Percentiles rank a stretch among this genome's conserved stretches.
These are phyloP conservation scores for Lasius platythorax DNA, from an alignment of 2,888 invertebrate genomes.

Conservation along the genomic window DNA sequence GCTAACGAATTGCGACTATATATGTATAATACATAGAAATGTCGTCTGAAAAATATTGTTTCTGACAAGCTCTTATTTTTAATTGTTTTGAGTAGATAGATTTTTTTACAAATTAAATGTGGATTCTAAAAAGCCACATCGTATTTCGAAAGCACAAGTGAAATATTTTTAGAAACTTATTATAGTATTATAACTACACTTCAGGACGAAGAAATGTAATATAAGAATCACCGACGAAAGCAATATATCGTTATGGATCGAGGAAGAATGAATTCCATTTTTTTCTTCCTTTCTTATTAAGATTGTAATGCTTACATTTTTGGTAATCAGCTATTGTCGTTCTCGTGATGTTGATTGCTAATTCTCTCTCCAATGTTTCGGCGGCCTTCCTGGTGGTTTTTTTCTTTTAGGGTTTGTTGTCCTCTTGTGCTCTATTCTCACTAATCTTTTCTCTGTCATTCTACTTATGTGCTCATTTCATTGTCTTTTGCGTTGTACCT, in stretches of 20 bases:
- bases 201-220: not conserved
- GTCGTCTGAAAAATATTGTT: constrained; percentile 5
- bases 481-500: no score
- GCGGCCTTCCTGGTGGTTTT: no score
- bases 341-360: no score
- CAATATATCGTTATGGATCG: not conserved
- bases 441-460: no score
- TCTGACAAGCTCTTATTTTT: not conserved
- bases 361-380: no score
- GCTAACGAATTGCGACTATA: constrained; percentile 11
- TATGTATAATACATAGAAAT: not conserved
- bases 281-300: not conserved
- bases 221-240: constrained; percentile 11
- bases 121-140: not conserved
- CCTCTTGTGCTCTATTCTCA: no score
- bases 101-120: not conserved
- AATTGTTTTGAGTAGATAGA: not conserved
- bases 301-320: not conserved
- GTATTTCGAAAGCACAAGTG: not conserved
- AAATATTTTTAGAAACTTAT: not conserved
- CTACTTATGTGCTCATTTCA: no score
- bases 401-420: no score
- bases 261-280: constrained; percentile 33
- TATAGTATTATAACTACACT: not conserved
- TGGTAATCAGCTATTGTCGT: no score